Evolutionary conservation across 37 sponge, comb jelly and placozoan species (phyloP).

Genomic region (Cliona cf. orientalis): DNA sequence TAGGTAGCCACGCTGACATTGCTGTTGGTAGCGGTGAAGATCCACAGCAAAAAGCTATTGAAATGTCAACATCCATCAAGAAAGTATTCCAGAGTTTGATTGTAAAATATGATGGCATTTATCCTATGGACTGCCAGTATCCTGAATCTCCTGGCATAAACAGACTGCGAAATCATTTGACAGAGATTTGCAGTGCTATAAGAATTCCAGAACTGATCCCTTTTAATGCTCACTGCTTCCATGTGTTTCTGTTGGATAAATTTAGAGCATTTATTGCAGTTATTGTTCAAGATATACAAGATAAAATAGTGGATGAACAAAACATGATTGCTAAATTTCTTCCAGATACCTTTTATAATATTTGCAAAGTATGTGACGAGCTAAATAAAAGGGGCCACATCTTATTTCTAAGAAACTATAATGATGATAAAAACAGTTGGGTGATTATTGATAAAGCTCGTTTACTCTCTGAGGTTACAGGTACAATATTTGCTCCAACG

Average conservation of each 20-base stretch:
- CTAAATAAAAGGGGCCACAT: neutral
- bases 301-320: neutral
- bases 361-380: neutral
- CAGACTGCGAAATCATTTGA: too few species aligned
- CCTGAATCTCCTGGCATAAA: neutral
- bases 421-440: neutral
- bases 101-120: neutral
- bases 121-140: neutral
- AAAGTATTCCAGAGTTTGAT: neutral
- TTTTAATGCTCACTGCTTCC: neutral
- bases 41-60: neutral
- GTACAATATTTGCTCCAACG: too few species aligned
- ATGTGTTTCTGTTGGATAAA: neutral
- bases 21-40: neutral
- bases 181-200: too few species aligned
- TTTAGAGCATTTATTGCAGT: neutral
- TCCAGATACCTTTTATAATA: neutral
- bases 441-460: neutral
- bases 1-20: slow-evolving; percentile 14
- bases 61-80: too few species aligned
- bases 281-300: neutral
- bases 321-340: neutral
- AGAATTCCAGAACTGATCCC: neutral
- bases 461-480: neutral
- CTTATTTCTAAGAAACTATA: neutral